Evolutionary conservation across 2,888 invertebrate genomes (phyloP).

Genomic region (Drosophila greeni): DNA sequence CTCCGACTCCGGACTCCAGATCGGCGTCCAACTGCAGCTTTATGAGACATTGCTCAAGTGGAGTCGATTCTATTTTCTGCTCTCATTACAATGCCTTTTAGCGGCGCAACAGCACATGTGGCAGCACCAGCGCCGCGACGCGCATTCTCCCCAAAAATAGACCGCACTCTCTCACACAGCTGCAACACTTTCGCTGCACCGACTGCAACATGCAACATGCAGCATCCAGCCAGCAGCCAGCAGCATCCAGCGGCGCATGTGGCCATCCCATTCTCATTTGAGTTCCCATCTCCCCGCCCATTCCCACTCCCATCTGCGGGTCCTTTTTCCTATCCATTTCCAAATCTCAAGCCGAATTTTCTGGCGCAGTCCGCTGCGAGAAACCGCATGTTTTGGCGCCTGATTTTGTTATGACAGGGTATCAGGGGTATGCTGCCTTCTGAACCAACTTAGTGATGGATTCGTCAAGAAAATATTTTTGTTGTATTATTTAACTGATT

Average conservation of each 20-base stretch:
- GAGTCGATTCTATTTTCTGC: conserved; percentile 54
- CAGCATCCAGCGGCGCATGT: conserved; percentile 46
- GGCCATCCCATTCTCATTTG: conserved; percentile 30
- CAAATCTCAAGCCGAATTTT: conserved; percentile 28
- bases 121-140: conserved; percentile 46
- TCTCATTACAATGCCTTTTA: conserved; percentile 65
- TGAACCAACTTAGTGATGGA: neutral
- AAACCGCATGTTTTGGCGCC: conserved; percentile 56
- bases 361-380: neutral
- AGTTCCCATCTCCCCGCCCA: conserved; percentile 5
- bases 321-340: conserved; percentile 15
- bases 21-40: conserved; percentile 15
- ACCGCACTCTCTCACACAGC: conserved; percentile 19
- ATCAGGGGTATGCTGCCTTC: neutral
- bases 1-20: conserved; percentile 7
- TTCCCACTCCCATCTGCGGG: conserved; percentile 3
- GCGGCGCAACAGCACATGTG: conserved; percentile 67
- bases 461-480: neutral
- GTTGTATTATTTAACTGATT: too few relatives aligned
- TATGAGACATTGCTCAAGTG: conserved; percentile 63
- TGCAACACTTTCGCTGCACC: conserved; percentile 64
- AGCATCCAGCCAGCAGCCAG: neutral
- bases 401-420: conserved; percentile 31
- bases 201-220: conserved; percentile 26
- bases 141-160: conserved; percentile 34